Evolutionary conservation across 2,797 vertebrate species (phyloP), one percentile per base, ranked within the genome.

Genomic region (Varecia variegata): DNA sequence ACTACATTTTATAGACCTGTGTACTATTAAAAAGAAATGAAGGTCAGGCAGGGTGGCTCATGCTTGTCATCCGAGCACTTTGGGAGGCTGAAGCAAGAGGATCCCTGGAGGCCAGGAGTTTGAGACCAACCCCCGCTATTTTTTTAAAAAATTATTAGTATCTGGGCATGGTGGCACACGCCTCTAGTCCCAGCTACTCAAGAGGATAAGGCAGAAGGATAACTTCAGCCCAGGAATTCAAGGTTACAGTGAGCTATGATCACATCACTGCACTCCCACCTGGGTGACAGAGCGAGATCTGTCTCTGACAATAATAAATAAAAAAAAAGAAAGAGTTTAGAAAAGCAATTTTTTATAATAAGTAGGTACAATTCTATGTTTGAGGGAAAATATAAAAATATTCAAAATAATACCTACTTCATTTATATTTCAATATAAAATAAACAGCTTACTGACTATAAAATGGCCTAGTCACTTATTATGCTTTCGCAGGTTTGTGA

Each of bases 301-400:
- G 32, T 65, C 62, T 65, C 62, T 65, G n/a, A 65, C 32, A 7
- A 3, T 62, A 62, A 65, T 8, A 65, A 65, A 65, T 32, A n/a
- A 62, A 65, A 65, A 62, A 62, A 56, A 56, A 56, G 54, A 56
- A 56, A 88, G 14, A 79, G 50, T 6, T 56, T 79, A 94, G n/a
- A 65, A 96, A 90, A 60, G 23, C 58, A 88, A 74, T 35, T 68
- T 70, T 77, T 74, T 65, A 38, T 62, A 96, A 52, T 74, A 93
- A 91, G 52, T 30, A 84, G 45, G 62, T 79, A 82, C 25, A 83
- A 20, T 50, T 86, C 38, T 92, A 47, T 35, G 11, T 54, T 73
- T 95, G 40, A 85, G 40, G 23, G 60, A 68, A 92, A 95, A 95
- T 18, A 25, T 43, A 68, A 84, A 95, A 79, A 45, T 87, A 91